Conservation (phyloP, 2,797 vertebrate species). For the Ctenosaura bakeri region DNA sequence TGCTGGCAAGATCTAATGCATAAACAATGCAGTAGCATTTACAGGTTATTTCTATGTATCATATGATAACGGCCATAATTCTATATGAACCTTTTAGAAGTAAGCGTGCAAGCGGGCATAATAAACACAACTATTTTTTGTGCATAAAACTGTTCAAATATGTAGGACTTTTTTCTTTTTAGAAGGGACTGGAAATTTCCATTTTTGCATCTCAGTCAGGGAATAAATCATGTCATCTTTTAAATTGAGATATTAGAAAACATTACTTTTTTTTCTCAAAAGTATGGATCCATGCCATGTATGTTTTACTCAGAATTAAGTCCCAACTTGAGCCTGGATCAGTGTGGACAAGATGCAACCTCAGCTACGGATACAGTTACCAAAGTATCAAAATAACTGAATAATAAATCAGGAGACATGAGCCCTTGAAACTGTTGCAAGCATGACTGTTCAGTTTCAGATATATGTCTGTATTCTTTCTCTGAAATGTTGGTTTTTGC, state of each 20-base stretch:
- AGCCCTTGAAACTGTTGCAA: conserved; percentile 49
- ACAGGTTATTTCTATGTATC: rapidly evolving
- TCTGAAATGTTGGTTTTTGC: background rate
- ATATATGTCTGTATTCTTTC: conserved; percentile 35
- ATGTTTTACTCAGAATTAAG: conserved; percentile 44
- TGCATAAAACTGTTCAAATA: conserved; percentile 36
- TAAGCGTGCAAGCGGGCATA: conserved; percentile 12
- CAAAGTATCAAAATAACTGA: conserved; percentile 38
- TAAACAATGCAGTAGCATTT: rapidly evolving
- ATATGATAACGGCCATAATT: conserved; percentile 47
- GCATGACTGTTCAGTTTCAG: conserved; percentile 41
- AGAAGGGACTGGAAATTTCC: conserved; percentile 48
- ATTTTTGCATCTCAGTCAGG: conserved; percentile 60
- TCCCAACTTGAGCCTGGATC: background rate
- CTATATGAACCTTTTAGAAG: background rate
- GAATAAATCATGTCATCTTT: conserved; percentile 48
- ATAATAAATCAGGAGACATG: background rate
- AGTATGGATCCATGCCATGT: background rate
- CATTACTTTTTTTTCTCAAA: background rate
- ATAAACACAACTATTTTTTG: conserved; percentile 37
- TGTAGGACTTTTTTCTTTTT: conserved; percentile 17
- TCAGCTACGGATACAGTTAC: conserved; percentile 28
- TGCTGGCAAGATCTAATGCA: background rate
- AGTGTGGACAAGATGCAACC: background rate
- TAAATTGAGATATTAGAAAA: background rate